These are phyloP conservation scores for Gallinago solitaria DNA, from an alignment of 2,797 vertebrate genomes.

Conservation along the genomic window DNA sequence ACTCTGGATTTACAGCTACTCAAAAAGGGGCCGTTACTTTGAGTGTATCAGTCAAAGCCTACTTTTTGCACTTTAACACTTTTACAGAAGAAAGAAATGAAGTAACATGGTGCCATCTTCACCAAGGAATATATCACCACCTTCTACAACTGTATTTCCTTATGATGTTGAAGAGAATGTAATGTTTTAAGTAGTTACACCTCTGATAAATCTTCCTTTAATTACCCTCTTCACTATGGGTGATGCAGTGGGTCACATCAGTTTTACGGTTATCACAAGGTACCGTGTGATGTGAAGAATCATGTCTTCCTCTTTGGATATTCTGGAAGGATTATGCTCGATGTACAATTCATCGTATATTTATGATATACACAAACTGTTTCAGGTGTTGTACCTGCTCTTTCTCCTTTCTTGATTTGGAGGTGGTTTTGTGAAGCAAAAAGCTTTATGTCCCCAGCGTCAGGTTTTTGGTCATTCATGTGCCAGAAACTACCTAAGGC, in stretches of 20 bases:
- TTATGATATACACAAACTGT: neutral
- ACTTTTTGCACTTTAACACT: neutral
- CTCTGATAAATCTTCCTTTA: constrained; percentile 29
- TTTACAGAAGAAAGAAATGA: neutral
- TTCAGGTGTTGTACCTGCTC: neutral
- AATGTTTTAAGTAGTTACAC: neutral
- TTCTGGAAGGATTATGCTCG: neutral
- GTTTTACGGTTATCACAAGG: neutral
- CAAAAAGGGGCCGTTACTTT: neutral
- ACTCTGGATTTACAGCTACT: neutral
- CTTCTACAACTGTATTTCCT: neutral
- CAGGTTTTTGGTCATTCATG: neutral
- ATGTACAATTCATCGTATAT: rapidly evolving
- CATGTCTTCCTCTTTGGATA: neutral
- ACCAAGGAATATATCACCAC: neutral
- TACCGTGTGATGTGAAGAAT: neutral
- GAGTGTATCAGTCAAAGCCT: neutral
- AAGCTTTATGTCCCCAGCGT: neutral
- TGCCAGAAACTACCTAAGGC: neutral
- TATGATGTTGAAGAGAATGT: neutral
- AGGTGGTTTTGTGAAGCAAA: neutral
- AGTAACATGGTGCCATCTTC: neutral
- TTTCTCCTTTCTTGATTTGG: neutral
- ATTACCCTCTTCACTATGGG: neutral
- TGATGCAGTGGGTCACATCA: neutral